phyloP scores from a whole-genome alignment of 2,797 vertebrate genomes.

The Syngnathus rostellatus region DNA sequence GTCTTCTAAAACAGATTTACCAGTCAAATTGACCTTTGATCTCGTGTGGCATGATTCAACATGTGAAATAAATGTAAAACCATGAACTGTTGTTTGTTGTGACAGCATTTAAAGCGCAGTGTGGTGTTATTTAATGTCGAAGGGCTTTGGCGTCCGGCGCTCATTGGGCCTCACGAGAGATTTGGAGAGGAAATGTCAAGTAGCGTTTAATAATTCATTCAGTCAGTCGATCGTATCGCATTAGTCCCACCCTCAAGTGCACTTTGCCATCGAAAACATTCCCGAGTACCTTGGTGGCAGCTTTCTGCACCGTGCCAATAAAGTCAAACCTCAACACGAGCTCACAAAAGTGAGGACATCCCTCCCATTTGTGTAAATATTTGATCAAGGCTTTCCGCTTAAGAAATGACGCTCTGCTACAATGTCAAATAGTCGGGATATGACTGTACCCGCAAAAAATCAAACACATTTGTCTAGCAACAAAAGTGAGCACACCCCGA shows the following conservation, averaged over 20 bases:
- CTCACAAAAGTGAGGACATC: background rate
- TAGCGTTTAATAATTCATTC: conserved; percentile 1
- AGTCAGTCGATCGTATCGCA: background rate
- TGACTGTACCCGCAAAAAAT: background rate
- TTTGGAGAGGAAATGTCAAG: background rate
- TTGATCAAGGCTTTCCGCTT: background rate
- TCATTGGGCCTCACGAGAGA: background rate
- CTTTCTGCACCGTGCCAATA: background rate
- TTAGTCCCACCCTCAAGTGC: conserved; percentile 1
- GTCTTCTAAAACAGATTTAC: background rate
- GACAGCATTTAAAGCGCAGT: background rate
- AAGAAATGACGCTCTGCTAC: background rate
- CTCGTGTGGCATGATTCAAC: background rate
- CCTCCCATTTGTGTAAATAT: background rate
- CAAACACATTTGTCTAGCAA: background rate
- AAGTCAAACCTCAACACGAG: background rate
- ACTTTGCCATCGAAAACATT: background rate
- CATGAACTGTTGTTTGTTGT: background rate
- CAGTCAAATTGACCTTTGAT: background rate
- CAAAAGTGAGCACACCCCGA: background rate
- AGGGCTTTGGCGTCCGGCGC: background rate
- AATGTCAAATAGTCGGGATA: background rate
- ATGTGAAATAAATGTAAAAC: background rate
- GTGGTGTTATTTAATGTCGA: background rate
- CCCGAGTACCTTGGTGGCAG: background rate